A percentile compares a stretch with the other conserved stretches of the same genome.
phyloP scores from a whole-genome alignment of 2,113 vertebrate genomes.

The Vidua chalybeata region DNA sequence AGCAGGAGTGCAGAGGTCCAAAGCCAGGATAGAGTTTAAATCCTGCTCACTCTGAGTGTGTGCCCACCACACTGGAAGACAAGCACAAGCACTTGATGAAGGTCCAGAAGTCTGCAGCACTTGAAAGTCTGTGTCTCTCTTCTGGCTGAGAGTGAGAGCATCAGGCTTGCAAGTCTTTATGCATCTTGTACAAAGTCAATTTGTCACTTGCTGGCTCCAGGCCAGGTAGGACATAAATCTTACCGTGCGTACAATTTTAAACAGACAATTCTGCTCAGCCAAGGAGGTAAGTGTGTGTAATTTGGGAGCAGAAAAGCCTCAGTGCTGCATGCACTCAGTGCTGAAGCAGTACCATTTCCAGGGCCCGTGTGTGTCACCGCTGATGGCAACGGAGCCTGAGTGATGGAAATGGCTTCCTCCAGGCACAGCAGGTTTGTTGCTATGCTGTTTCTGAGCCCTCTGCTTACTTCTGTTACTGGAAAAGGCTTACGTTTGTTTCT shows the following conservation, averaged over 20 bases:
- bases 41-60: not conserved
- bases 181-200: not conserved
- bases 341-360: not conserved
- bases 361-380: not conserved
- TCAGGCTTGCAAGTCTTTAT: not conserved
- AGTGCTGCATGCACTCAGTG: not conserved
- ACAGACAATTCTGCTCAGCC: not conserved
- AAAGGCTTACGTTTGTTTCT: constrained; percentile 3
- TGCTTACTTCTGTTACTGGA: constrained; percentile 40
- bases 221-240: not conserved
- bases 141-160: not conserved
- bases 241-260: not conserved
- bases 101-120: not conserved
- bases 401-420: constrained; percentile 20
- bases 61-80: not conserved
- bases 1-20: not conserved
- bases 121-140: not conserved
- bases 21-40: not conserved
- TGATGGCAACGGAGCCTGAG: not conserved
- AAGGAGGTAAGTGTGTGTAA: not conserved
- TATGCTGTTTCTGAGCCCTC: not conserved
- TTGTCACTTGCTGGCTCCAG: not conserved
- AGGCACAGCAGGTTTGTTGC: constrained; percentile 13
- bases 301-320: not conserved
- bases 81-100: not conserved